A percentile compares a stretch with the other conserved stretches of the same genome.
Evolutionary conservation across 2,113 vertebrate genomes (phyloP).

Genomic region (Odocoileus hemionus): DNA sequence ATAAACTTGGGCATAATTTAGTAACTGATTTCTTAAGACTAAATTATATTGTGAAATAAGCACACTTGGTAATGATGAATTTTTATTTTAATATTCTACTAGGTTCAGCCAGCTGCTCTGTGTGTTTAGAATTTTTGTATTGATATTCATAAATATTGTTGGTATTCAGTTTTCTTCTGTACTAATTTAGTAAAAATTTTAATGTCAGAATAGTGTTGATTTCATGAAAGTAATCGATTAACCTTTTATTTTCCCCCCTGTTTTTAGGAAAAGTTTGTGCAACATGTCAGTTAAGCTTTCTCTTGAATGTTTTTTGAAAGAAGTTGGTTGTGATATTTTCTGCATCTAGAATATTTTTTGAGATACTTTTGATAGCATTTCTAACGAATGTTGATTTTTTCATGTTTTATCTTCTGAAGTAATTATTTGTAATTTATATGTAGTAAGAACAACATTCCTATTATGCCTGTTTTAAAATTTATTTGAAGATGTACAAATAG

Average conservation of each 20-base stretch:
- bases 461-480: background rate
- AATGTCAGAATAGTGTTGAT: constrained; percentile 12
- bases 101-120: background rate
- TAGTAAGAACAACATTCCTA: background rate
- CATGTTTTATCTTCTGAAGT: background rate
- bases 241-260: background rate
- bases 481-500: background rate
- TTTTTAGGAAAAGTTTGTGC: constrained; percentile 23
- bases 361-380: constrained; percentile 12
- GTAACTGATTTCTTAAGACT: background rate
- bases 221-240: constrained; percentile 34
- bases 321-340: background rate
- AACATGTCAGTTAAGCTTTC: background rate
- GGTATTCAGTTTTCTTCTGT: background rate
- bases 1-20: background rate
- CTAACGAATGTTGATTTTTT: background rate
- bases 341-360: background rate
- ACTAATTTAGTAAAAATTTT: constrained; percentile 23
- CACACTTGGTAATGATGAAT: background rate
- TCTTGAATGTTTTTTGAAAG: background rate
- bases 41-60: background rate
- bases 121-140: constrained; percentile 16
- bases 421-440: constrained; percentile 14
- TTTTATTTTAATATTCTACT: constrained; percentile 14
- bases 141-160: background rate